These are phyloP conservation scores for Heliconius congener DNA, from an alignment of 1,140 invertebrate genomes.

Conservation along the genomic window DNA sequence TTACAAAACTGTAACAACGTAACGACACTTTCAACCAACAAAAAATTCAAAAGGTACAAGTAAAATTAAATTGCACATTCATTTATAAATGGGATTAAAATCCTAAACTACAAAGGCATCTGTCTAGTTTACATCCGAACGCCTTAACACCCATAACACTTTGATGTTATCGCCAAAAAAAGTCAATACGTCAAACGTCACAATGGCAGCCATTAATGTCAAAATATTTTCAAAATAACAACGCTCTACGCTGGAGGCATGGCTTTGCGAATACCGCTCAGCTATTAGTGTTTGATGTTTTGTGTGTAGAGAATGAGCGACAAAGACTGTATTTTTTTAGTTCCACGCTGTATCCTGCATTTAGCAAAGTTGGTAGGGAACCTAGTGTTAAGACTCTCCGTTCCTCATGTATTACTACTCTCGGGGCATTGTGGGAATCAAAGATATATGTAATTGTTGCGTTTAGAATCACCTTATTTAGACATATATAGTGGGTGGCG, in stretches of 20 bases:
- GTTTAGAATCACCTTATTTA: neutral
- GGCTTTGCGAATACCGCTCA: constrained; percentile 55
- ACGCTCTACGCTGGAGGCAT: constrained; percentile 55
- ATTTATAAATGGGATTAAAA: constrained; percentile 24
- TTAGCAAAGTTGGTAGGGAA: neutral
- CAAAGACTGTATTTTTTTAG: neutral
- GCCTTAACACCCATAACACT: constrained; percentile 38
- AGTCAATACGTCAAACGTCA: constrained; percentile 55
- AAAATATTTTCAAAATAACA: constrained; percentile 71
- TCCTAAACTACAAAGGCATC: constrained; percentile 22
- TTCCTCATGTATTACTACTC: neutral
- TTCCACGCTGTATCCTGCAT: neutral
- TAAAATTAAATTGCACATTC: constrained; percentile 13
- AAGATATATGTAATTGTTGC: neutral
- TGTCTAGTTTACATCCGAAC: constrained; percentile 40
- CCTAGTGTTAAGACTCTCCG: neutral
- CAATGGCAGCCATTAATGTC: constrained; percentile 63
- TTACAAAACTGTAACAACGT: constrained; percentile 9
- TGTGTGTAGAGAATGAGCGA: constrained; percentile 2
- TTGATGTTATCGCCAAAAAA: constrained; percentile 36
- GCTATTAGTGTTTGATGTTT: constrained; percentile 13
- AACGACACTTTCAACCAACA: constrained; percentile 1
- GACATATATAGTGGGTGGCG: too few species aligned
- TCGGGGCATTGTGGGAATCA: neutral
- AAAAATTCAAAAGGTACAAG: constrained; percentile 7